Conservation (phyloP, 1,140 invertebrate genomes). For the Amphibalanus amphitrite region DNA sequence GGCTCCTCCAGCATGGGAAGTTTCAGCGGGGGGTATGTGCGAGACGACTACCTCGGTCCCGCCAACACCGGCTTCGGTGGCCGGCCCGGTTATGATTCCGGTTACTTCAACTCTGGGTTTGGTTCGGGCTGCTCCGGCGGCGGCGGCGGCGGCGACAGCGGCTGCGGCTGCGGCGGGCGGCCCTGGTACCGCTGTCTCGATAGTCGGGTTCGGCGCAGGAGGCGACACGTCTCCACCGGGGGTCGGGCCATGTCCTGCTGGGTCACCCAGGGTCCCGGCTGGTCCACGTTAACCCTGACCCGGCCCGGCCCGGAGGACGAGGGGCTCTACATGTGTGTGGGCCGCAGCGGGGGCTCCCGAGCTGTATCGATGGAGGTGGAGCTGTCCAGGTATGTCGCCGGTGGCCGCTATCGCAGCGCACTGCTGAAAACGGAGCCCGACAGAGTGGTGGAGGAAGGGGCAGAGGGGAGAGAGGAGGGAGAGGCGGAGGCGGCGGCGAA, state of each 20-base stretch:
- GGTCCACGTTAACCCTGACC: neutral
- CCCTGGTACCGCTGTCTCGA: neutral
- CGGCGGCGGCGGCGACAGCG: too few species aligned
- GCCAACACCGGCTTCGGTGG: neutral
- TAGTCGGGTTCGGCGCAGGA: too few species aligned
- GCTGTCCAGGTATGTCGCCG: neutral
- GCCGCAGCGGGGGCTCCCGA: too few species aligned
- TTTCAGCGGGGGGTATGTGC: neutral
- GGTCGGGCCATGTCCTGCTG: neutral
- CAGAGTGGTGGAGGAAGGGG: neutral
- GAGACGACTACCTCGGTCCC: neutral
- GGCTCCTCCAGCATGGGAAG: neutral
- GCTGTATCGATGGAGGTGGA: neutral
- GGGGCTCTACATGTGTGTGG: neutral
- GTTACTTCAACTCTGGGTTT: neutral
- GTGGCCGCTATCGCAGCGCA: neutral
- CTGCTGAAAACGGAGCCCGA: neutral
- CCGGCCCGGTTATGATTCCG: neutral
- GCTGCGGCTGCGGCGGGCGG: neutral
- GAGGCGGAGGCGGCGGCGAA: too few species aligned
- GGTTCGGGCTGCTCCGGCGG: too few species aligned
- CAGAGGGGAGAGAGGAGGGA: neutral
- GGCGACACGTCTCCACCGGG: too few species aligned
- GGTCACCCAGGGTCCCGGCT: neutral
- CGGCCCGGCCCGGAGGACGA: neutral